Conservation (phyloP, 2,113 vertebrate genomes). For the Neodon shergylaensis region DNA sequence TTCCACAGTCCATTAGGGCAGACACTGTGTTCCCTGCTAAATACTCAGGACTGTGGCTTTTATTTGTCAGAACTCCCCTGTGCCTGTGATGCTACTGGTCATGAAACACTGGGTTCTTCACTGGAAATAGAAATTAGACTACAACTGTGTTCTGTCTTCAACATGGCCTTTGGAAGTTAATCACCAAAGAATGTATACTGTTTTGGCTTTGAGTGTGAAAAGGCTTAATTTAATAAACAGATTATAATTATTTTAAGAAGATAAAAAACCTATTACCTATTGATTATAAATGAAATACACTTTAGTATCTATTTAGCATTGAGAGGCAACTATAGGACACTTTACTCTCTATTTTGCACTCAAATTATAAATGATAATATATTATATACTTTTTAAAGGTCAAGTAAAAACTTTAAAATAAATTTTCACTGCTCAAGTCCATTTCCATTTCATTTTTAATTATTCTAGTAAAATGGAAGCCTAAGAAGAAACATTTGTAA, state of each 20-base stretch:
- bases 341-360: background rate
- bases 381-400: background rate
- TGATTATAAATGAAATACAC: background rate
- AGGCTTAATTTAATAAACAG: background rate
- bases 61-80: background rate
- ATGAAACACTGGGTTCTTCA: background rate
- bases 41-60: background rate
- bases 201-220: background rate
- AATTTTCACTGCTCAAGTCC: background rate
- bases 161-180: background rate
- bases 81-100: background rate
- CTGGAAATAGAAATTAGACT: background rate
- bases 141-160: background rate
- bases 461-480: background rate
- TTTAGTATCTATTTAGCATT: background rate
- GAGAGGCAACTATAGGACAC: background rate
- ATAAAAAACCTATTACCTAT: background rate
- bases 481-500: background rate
- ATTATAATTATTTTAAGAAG: background rate
- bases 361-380: conserved; percentile 2
- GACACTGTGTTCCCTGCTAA: background rate
- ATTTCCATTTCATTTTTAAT: conserved; percentile 1
- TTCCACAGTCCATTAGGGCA: background rate
- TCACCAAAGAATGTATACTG: background rate
- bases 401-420: background rate